Base-by-base conservation (phyloP, 2,113 vertebrate genomes). In the Perognathus longimembris region DNA sequence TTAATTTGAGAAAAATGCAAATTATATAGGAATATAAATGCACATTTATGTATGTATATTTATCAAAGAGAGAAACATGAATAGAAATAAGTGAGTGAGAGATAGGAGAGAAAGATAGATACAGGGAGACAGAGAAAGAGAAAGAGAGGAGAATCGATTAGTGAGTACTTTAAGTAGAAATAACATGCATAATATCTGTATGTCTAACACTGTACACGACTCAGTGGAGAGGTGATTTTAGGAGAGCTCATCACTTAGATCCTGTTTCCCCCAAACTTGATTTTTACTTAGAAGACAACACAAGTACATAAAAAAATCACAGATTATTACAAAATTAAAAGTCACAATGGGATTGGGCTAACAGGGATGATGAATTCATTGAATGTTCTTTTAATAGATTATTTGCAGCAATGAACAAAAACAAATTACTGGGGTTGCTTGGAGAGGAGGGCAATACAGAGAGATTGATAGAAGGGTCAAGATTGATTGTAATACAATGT, bases 121-220 rank as follows among this genome's bases (percentile, higher is more conserved):
- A 36, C 0, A 78, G 0, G 12, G 1, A 18, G 22, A 61, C 22
- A 24, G 22, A 61, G 22, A 26, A 26, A 7, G 34, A 1, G 5
- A 12, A 42, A 40, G 64, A 10, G 17, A 24, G 26, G 22, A 61
- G 26, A 76, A 15, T 30, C 3, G 63, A 6, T 36, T 11, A n/a
- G 5, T 17, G 20, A 67, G 2, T 40, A 11, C 36, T 57, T 70
- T 32, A 38, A 24, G 18, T 54, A 20, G 59, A 64, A 54, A 42
- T 45, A 42, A 26, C 6, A 66, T n/a, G 28, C 6, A 54, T n/a
- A 57, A 2, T 38, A 12, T 76, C 50, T 54, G 50, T 54, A 38
- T 12, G 9, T 54, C 15, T 63, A 45, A 9, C 24, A 61, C 2
- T n/a, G 12, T 10, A 28, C 9, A 84, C 12, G 9, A 0, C 18